Evolutionary conservation across 2,797 vertebrate genomes (phyloP), one percentile per base, ranked within the genome.

Genomic region (Hozukius guyotensis): DNA sequence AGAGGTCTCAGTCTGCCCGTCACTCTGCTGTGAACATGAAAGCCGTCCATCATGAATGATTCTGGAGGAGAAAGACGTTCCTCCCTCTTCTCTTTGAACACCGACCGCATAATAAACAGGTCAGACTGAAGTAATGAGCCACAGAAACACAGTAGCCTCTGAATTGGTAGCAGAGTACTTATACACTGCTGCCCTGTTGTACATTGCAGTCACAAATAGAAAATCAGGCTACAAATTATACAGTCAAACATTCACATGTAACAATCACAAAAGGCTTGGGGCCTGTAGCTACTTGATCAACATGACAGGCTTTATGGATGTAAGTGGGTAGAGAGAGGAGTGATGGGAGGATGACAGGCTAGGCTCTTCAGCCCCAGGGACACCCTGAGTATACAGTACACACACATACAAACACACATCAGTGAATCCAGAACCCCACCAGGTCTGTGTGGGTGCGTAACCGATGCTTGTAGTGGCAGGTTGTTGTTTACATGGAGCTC

Each of bases 401-500:
- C 83, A 85, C 81, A 76, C 65, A 86, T 49, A 46, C 78, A 90
- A 70, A 84, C 82, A 87, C 88, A 92, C 88, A 87, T 76, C 79
- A 88, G 81, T 88, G 90, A 78, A 84, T 83, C 69, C 86, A 88
- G 75, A 90, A 55, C 62, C 82, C 90, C 90, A 84, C 69, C 75
- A 88, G 90, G 82, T 85, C 80, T 85, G 89, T 89, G 90, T 92
- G 89, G 84, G 86, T 87, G 90, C 81, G 74, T 91, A 84, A 88
- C 76, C 66, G 77, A 84, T 79, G 87, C 88, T 89, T 88, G 90
- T 92, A 85, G 84, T 86, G 90, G 89, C 91, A 91, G 92, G 89
- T 91, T 93, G 92, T 92, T 95, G 93, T 94, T 94, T 93, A 92
- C 91, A 90, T 90, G 91, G 76, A 89, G 87, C 92, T 94, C 90